Percentiles rank a stretch among this genome's conserved stretches.
These are phyloP conservation scores for Linyphia triangularis DNA, from an alignment of 2,888 invertebrate species.

Conservation along the genomic window DNA sequence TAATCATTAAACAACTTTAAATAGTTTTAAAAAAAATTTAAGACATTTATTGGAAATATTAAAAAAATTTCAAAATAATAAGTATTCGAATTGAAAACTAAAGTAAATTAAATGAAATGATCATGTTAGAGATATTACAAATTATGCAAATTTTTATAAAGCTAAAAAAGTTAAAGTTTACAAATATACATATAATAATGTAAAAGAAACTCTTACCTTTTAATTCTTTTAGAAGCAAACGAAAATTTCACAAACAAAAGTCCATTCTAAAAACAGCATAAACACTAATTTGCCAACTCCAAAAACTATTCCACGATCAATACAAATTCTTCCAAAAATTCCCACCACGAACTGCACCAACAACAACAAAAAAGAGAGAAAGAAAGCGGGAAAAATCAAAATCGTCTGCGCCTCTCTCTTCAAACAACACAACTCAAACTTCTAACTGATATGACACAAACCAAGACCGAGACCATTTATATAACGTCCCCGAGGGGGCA, in stretches of 20 bases:
- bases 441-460: conserved; percentile 62
- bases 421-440: background rate
- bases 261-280: background rate
- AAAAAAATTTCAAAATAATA: too few relatives aligned
- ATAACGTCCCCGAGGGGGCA: conserved; percentile 61
- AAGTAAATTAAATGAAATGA: too few relatives aligned
- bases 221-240: background rate
- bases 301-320: background rate
- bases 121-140: too few relatives aligned
- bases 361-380: background rate
- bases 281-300: background rate
- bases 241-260: background rate
- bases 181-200: too few relatives aligned
- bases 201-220: background rate
- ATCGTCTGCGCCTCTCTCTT: background rate
- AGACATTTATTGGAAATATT: too few relatives aligned
- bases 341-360: background rate
- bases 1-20: too few relatives aligned
- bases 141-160: too few relatives aligned
- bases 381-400: background rate
- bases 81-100: too few relatives aligned
- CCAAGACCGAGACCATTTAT: conserved; percentile 45
- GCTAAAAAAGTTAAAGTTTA: too few relatives aligned
- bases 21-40: too few relatives aligned
- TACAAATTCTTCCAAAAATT: background rate